Evolutionary conservation across 2,797 vertebrate genomes (phyloP), one percentile per base, ranked within the genome.

Genomic region (Gambusia yucatana): DNA sequence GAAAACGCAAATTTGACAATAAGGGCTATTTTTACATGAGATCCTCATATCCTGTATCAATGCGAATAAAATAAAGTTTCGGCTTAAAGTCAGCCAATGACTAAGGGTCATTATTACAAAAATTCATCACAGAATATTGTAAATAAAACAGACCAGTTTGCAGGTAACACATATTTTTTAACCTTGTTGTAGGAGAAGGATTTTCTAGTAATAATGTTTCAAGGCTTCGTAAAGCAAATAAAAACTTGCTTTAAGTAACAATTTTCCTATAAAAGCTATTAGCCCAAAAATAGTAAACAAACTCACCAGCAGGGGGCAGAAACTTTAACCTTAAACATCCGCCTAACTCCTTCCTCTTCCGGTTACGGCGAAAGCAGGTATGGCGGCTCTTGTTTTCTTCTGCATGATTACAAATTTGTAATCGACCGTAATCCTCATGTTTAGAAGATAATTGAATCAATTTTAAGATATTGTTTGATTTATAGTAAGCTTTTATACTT

Each of bases 291-390:
- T 33, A 16, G n/a, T 6, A 33, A 33, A 44, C 67, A n/a, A 46
- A 13, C 4, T 0, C 1, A 33, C 86, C 91, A 77, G 11, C 48
- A 91, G 87, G 59, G 69, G 9, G 84, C 89, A 72, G 67, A 59
- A 28, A 16, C 81, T 93, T 94, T 88, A 94, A 91, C 77, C 63
- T 90, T 78, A 75, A 17, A 86, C 84, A 30, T 76, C 77, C 25
- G 30, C 76, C 10, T 0, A 0, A 0, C 0, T 70, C 50, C 93
- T 94, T 96, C 94, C 96, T 96, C 93, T 96, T 96, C 96, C 96
- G 95, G 94, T 94, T 89, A 79, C 89, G 89, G 91, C 86, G 78
- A 91, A 17, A 92, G 63, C 93, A 95, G 96, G 96, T 96, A 96
- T 95, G 96, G 94, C 82, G 84, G 81, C 73, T 7, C 2, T 4